These are phyloP conservation scores for Calypte anna DNA, from an alignment of 2,113 vertebrate genomes.

Conservation along the genomic window DNA sequence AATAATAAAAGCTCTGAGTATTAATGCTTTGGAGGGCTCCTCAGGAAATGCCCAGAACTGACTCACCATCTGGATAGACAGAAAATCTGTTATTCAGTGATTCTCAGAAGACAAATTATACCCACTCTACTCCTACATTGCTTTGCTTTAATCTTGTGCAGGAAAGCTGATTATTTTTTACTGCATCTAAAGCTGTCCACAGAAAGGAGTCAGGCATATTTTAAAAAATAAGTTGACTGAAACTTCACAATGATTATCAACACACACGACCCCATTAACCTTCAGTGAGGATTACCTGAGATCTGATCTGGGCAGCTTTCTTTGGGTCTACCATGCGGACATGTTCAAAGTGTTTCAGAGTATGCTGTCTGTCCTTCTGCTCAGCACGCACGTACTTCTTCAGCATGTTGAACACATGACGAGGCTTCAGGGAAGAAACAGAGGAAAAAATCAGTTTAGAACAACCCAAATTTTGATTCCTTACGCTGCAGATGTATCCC, in stretches of 20 bases:
- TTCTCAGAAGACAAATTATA: neutral
- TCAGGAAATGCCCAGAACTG: neutral
- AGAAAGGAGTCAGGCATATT: neutral
- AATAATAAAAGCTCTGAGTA: neutral
- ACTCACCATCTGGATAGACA: neutral
- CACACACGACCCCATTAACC: accelerated
- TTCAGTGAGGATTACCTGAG: conserved; percentile 82
- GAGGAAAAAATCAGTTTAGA: neutral
- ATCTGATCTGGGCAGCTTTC: conserved; percentile 97
- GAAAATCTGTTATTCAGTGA: neutral
- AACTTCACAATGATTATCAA: neutral
- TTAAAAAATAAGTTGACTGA: neutral
- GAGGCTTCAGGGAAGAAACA: conserved; percentile 79
- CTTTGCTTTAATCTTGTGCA: neutral
- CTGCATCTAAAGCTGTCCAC: neutral
- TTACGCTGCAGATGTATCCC: neutral
- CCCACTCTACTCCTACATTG: neutral
- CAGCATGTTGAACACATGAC: conserved; percentile 94
- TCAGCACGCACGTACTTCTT: conserved; percentile 98
- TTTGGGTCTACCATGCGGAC: conserved; percentile 98
- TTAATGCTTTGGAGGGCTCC: neutral
- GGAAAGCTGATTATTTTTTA: neutral
- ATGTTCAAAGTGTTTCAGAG: conserved; percentile 95
- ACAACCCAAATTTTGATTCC: neutral
- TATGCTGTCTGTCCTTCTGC: conserved; percentile 97